phyloP scores from a whole-genome alignment of 2,113 vertebrate genomes.

The Myrmecobius fasciatus region DNA sequence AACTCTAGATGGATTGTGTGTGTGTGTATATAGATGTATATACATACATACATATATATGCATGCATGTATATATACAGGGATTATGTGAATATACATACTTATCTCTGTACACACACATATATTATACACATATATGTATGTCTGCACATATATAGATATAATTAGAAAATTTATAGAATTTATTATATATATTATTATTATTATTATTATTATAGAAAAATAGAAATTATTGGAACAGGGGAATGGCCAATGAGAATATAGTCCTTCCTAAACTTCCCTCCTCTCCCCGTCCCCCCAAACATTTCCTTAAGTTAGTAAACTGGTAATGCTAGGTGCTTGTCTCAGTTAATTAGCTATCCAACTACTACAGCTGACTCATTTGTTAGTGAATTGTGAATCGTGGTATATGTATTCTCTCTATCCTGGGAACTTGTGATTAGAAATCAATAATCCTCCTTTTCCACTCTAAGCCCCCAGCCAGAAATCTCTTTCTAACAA shows the following conservation, averaged over 20 bases:
- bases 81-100: not conserved
- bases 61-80: not conserved
- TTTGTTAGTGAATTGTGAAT: not conserved
- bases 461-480: not conserved
- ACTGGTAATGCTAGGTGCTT: not conserved
- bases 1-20: not conserved
- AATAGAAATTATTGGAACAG: not conserved
- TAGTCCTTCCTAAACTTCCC: not conserved
- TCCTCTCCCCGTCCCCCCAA: not conserved
- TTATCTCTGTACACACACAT: no score
- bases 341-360: not conserved
- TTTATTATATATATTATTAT: no score
- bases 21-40: not conserved
- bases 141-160: not conserved
- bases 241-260: not conserved
- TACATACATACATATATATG: no score
- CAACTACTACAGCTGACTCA: not conserved
- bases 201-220: no score
- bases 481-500: not conserved
- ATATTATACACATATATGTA: not conserved
- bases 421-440: not conserved
- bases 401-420: not conserved
- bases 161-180: no score
- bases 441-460: not conserved
- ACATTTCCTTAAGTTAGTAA: not conserved